Conservation (phyloP, 2,113 vertebrate genomes). For the Cephalopterus ornatus region DNA sequence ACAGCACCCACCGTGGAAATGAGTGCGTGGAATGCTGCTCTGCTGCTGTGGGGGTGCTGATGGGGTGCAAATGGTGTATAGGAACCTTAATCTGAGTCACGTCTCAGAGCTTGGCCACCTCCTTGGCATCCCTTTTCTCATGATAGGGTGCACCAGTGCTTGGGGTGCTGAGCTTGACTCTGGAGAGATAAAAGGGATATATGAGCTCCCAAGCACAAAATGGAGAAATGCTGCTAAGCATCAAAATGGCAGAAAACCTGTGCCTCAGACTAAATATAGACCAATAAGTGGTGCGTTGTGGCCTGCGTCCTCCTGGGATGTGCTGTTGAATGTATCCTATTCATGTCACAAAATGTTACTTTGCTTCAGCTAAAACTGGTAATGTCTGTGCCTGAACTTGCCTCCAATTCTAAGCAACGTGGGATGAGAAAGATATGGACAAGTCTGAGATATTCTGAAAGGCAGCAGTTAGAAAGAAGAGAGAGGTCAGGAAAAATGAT, state of each 20-base stretch:
- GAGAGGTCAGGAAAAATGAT: background rate
- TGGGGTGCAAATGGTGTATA: background rate
- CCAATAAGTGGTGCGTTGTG: background rate
- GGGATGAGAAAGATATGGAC: background rate
- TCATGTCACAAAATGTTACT: background rate
- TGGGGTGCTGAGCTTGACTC: background rate
- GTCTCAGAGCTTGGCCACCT: background rate
- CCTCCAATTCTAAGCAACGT: background rate
- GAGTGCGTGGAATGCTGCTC: background rate
- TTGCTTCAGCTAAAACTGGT: background rate
- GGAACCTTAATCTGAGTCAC: background rate
- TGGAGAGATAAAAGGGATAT: background rate
- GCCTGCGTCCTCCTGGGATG: background rate
- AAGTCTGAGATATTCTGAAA: background rate
- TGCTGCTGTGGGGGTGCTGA: background rate
- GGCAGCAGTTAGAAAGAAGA: background rate
- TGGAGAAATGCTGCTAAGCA: background rate
- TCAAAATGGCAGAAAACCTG: background rate
- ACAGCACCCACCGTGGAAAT: background rate
- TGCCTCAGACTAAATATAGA: background rate
- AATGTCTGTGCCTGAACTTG: background rate
- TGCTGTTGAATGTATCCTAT: background rate
- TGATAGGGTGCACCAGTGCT: background rate
- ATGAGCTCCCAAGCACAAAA: background rate
- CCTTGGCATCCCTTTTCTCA: background rate